Evolutionary conservation across 2,113 vertebrate species (phyloP).

Genomic region (Peromyscus californicus): DNA sequence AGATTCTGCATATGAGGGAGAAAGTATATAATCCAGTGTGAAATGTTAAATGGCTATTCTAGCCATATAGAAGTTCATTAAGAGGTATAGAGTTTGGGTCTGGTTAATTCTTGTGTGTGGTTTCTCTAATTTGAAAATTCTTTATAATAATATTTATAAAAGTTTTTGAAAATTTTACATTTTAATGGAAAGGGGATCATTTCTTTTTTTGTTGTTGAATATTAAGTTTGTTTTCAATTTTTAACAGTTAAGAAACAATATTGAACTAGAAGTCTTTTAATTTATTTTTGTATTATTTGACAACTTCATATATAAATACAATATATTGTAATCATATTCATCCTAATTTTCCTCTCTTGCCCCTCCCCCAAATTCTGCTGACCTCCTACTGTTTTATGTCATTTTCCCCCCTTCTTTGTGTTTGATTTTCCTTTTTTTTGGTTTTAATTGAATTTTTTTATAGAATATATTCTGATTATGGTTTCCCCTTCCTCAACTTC

Average conservation of each 20-base stretch:
- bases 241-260: slow-evolving; percentile 39
- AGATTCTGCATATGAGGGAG: neutral
- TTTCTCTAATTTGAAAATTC: neutral
- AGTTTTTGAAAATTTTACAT: slow-evolving; percentile 46
- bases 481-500: neutral
- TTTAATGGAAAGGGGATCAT: neutral
- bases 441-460: neutral
- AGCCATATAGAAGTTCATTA: neutral
- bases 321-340: too few species aligned
- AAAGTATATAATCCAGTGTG: neutral
- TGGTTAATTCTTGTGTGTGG: neutral
- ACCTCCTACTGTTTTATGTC: neutral
- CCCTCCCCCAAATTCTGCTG: too few species aligned
- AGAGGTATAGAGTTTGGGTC: neutral
- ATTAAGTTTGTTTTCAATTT: slow-evolving; percentile 44
- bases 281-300: neutral
- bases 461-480: neutral
- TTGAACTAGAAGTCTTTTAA: neutral
- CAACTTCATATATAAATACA: neutral
- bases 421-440: neutral
- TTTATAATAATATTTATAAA: neutral
- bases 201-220: slow-evolving; percentile 8
- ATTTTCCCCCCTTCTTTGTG: neutral
- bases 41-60: neutral
- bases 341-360: too few species aligned